A percentile compares a stretch with the other conserved stretches of the same genome.
Evolutionary conservation across 2,888 invertebrate genomes (phyloP).

Genomic region (Melinaea menophilus): DNA sequence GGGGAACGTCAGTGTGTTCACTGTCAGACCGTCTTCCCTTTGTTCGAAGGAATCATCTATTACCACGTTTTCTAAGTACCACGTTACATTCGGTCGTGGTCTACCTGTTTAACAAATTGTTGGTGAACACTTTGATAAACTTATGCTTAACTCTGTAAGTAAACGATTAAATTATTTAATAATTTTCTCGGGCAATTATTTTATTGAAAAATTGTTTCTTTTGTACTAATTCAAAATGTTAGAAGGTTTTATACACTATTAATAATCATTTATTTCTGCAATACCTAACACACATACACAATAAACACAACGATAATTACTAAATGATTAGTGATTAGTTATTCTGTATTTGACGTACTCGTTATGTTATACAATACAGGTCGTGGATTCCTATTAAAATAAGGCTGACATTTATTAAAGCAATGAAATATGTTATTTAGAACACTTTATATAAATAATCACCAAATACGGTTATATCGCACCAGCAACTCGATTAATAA

Average conservation of each 20-base stretch:
- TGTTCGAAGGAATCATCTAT: slow-evolving; percentile 90
- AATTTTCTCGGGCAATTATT: no score
- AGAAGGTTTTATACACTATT: no score
- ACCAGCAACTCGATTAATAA: no score
- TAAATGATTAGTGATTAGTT: not conserved
- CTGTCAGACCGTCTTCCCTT: slow-evolving; percentile 82
- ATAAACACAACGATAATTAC: not conserved
- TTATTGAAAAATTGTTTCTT: no score
- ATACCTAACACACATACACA: no score
- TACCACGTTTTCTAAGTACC: slow-evolving; percentile 91
- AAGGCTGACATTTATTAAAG: not conserved
- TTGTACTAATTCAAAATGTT: no score
- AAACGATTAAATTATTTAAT: no score
- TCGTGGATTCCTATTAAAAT: slow-evolving; percentile 4
- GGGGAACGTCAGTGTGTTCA: slow-evolving; percentile 88
- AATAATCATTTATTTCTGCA: no score
- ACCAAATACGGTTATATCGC: no score
- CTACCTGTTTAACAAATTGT: slow-evolving; percentile 72
- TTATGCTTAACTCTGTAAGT: not conserved
- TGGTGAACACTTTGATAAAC: not conserved
- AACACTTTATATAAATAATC: no score
- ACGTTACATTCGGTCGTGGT: slow-evolving; percentile 87
- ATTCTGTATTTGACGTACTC: slow-evolving; percentile 4
- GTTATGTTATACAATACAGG: slow-evolving; percentile 1
- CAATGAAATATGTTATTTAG: no score